Evolutionary conservation across 2,888 invertebrate species (phyloP).

Genomic region (Tetragnatha montana): DNA sequence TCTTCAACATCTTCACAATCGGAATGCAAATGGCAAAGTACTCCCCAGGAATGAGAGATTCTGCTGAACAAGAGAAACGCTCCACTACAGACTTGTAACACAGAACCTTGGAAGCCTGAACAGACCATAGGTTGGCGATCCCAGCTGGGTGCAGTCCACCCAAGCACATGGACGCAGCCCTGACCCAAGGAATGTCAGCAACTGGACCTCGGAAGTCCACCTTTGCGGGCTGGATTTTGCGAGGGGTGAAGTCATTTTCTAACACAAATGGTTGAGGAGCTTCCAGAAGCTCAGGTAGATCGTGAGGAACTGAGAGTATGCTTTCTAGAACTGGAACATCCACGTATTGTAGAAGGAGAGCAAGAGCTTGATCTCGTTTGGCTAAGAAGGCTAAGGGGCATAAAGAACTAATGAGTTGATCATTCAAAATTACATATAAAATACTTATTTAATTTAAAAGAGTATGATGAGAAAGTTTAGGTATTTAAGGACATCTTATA

Average conservation of each 20-base stretch:
- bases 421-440: too few species aligned
- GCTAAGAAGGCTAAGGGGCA: background rate
- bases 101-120: conserved; percentile 67
- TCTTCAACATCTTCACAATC: conserved; percentile 58
- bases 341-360: conserved; percentile 55
- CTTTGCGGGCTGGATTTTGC: conserved; percentile 44
- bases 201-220: conserved; percentile 51
- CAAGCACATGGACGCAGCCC: conserved; percentile 56
- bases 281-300: conserved; percentile 58
- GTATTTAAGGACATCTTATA: too few species aligned
- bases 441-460: too few species aligned
- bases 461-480: too few species aligned
- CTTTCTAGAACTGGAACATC: conserved; percentile 69
- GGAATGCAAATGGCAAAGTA: conserved; percentile 63
- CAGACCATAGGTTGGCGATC: conserved; percentile 64
- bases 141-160: conserved; percentile 56
- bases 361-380: conserved; percentile 54
- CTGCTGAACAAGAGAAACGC: conserved; percentile 49
- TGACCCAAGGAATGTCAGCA: conserved; percentile 62
- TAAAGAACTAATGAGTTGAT: background rate
- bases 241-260: conserved; percentile 57
- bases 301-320: conserved; percentile 50
- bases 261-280: conserved; percentile 58
- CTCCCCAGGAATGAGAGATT: conserved; percentile 61
- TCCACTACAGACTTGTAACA: conserved; percentile 67